These are phyloP conservation scores for Chelmon rostratus DNA, from an alignment of 2,797 vertebrate genomes.

Conservation along the genomic window DNA sequence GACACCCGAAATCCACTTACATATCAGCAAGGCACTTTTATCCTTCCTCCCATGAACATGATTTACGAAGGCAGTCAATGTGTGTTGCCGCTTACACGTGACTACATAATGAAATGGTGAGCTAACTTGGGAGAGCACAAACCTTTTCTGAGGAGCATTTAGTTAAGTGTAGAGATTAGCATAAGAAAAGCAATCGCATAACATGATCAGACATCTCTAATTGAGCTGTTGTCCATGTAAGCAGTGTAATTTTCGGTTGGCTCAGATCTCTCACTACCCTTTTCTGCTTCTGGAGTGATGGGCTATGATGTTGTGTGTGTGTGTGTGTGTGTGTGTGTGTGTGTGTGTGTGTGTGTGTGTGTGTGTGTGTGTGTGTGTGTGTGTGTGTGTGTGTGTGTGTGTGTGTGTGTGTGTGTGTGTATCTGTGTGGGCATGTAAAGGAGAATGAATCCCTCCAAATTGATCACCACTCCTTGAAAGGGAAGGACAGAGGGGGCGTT, in stretches of 20 bases:
- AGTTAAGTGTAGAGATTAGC: slow-evolving; percentile 81
- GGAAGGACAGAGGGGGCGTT: slow-evolving; percentile 70
- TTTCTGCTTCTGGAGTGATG: slow-evolving; percentile 48
- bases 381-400: slow-evolving; percentile 28
- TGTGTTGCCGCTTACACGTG: slow-evolving; percentile 59
- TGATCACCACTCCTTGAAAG: slow-evolving; percentile 73
- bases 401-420: slow-evolving; percentile 36
- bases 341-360: slow-evolving; percentile 32
- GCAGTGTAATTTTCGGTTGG: slow-evolving; percentile 64
- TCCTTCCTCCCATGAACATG: slow-evolving; percentile 65
- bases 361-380: slow-evolving; percentile 30
- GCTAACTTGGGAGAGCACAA: slow-evolving; percentile 64
- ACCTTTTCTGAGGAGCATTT: slow-evolving; percentile 71
- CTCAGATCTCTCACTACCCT: slow-evolving; percentile 21
- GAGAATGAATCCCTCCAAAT: slow-evolving; percentile 67
- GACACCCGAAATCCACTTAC: slow-evolving; percentile 71
- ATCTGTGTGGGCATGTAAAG: slow-evolving; percentile 34
- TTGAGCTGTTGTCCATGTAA: slow-evolving; percentile 82
- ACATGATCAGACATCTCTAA: slow-evolving; percentile 76
- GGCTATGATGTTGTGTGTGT: slow-evolving; percentile 32
- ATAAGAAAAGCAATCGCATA: slow-evolving; percentile 81
- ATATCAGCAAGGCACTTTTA: slow-evolving; percentile 73
- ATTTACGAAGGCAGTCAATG: slow-evolving; percentile 75
- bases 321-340: slow-evolving; percentile 19
- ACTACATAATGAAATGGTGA: slow-evolving; percentile 75